Evolutionary conservation across 2,888 invertebrate genomes (phyloP).

Genomic region (Calameuta filiformis): DNA sequence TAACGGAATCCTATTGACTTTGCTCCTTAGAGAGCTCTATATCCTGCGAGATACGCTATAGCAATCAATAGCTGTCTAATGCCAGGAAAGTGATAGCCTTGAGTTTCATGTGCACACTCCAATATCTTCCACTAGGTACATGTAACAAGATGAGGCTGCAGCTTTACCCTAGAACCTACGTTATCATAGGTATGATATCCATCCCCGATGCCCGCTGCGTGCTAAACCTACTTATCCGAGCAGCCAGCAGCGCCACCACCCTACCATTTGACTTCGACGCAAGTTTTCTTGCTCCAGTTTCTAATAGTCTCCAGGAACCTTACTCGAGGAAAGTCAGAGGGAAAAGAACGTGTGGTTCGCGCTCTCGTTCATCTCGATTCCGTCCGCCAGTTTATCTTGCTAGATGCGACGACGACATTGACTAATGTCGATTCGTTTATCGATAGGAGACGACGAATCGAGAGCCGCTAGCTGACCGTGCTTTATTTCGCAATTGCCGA

Average conservation of each 20-base stretch:
- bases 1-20: not conserved
- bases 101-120: not conserved
- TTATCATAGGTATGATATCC: not conserved
- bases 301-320: not conserved
- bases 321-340: slow-evolving; percentile 6
- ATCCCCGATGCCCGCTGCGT: not conserved
- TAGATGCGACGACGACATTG: slow-evolving; percentile 33
- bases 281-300: not conserved
- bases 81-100: not conserved
- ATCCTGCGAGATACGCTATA: not conserved
- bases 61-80: not conserved
- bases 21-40: not conserved
- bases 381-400: slow-evolving; percentile 25
- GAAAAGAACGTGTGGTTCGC: slow-evolving; percentile 14
- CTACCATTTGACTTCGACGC: not conserved
- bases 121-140: too few species aligned
- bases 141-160: too few species aligned
- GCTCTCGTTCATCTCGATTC: slow-evolving; percentile 31
- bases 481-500: not conserved
- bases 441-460: slow-evolving; percentile 26
- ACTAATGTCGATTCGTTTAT: slow-evolving; percentile 35
- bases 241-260: not conserved
- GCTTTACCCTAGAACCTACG: not conserved
- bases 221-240: not conserved
- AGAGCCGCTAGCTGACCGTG: not conserved